phyloP scores from a whole-genome alignment of 1,140 invertebrate genomes.

The Nylanderia fulva region DNA sequence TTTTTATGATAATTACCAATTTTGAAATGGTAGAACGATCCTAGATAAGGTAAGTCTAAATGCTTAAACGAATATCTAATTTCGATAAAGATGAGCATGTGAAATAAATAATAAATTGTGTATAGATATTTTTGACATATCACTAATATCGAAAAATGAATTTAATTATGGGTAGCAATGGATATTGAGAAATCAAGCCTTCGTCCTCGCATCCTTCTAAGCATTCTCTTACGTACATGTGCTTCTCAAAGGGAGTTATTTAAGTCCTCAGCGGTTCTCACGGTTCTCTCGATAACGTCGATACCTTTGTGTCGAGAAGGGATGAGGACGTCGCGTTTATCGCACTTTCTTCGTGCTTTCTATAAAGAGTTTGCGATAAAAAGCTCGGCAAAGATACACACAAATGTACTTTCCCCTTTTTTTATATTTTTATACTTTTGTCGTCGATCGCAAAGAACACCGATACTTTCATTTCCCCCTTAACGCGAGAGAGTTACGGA shows the following conservation, averaged over 20 bases:
- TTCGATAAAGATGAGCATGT: background rate
- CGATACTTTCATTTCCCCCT: background rate
- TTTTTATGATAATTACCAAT: background rate
- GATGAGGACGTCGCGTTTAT: conserved; percentile 20
- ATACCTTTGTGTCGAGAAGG: conserved; percentile 39
- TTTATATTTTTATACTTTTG: conserved; percentile 18
- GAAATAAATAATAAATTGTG: background rate
- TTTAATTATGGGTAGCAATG: conserved; percentile 25
- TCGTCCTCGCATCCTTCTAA: conserved; percentile 13
- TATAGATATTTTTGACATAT: background rate
- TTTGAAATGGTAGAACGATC: background rate
- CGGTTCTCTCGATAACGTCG: conserved; percentile 47
- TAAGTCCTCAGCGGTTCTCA: conserved; percentile 50
- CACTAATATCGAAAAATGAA: background rate
- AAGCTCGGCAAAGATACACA: background rate
- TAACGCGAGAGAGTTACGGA: background rate
- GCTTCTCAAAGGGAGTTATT: conserved; percentile 57
- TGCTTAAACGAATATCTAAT: background rate
- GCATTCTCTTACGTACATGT: conserved; percentile 23
- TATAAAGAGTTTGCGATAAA: conserved; percentile 51
- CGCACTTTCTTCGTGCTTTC: conserved; percentile 55
- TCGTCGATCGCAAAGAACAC: background rate
- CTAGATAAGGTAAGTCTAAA: background rate
- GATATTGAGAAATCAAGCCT: conserved; percentile 36
- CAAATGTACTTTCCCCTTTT: conserved; percentile 15